Evolutionary conservation across 2,797 vertebrate species (phyloP), one percentile per base, ranked within the genome.

Genomic region (Parauchenoglanis punctatus): DNA sequence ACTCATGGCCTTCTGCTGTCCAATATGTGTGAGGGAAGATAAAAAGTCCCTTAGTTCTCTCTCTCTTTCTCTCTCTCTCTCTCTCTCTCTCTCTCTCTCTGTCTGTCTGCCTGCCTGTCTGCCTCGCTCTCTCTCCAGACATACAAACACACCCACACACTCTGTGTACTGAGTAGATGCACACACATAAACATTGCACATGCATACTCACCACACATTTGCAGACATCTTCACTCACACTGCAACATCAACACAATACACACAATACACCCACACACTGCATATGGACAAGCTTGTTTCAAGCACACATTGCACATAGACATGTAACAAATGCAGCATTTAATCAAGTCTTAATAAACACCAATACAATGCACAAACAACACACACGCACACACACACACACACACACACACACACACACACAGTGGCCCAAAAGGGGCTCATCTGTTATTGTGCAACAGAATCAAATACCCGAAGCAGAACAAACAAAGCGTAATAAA

Each of bases 1-100:
- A 92, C 91, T 49, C 25, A 63, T 87, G 86, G 88, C 89, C 88
- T 91, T 90, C 76, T 80, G 63, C 59, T 90, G 88, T 88, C 84
- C 85, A 85, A 52, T 84, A 28, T 86, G 89, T 90, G 91, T 88
- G 85, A 87, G 84, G 61, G 84, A 85, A 83, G 87, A 85, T 85
- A 88, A 88, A 81, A 76, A 76, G 68, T 85, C 76, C 65, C 76
- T 72, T 56, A 78, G 76, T 78, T 15, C 52, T 44, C 78, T 52
- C 70, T 20, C 87, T 58, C 35, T 76, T 25, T 54, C 75, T 77
- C 25, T 77, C 75, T 31, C n/a, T 56, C 52, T 56, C n/a, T 56
- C 49, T 77, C 75, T 54, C n/a, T 77, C 44, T 76, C 44, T 76
- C 49, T 77, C 13, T 28, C 73, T 52, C 15, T 80, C 46, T 56